These are phyloP conservation scores for Panulirus ornatus DNA, from an alignment of 1,140 invertebrate genomes.

Conservation along the genomic window DNA sequence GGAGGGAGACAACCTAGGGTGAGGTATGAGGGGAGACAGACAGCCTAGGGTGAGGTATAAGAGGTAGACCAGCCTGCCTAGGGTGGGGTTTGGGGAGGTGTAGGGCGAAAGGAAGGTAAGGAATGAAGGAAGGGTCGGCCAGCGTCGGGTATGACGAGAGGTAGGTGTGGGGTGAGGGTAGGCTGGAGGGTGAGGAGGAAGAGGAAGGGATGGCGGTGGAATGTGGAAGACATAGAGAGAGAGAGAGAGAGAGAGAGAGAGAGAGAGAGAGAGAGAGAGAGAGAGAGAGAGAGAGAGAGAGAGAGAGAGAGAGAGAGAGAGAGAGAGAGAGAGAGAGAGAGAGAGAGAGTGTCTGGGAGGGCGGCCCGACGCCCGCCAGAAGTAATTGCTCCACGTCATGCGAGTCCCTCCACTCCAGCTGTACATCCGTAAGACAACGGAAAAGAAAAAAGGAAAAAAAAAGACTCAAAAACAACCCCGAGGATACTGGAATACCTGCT, in stretches of 20 bases:
- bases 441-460: not conserved
- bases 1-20: not conserved
- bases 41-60: not conserved
- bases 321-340: conserved; percentile 17
- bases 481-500: not conserved
- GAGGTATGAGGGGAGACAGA: not conserved
- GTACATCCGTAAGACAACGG: too few relatives aligned
- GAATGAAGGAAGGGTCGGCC: not conserved
- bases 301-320: conserved; percentile 11
- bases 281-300: not conserved
- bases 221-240: not conserved
- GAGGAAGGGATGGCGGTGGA: not conserved
- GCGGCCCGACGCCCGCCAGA: not conserved
- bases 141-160: not conserved
- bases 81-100: not conserved
- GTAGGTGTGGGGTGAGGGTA: not conserved
- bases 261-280: not conserved
- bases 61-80: too few relatives aligned
- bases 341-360: not conserved
- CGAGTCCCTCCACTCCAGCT: too few relatives aligned
- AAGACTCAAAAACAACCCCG: not conserved
- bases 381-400: too few relatives aligned
- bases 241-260: not conserved
- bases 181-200: not conserved
- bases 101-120: not conserved